Evolutionary conservation across 2,113 vertebrate genomes (phyloP).

Genomic region (Athene noctua): DNA sequence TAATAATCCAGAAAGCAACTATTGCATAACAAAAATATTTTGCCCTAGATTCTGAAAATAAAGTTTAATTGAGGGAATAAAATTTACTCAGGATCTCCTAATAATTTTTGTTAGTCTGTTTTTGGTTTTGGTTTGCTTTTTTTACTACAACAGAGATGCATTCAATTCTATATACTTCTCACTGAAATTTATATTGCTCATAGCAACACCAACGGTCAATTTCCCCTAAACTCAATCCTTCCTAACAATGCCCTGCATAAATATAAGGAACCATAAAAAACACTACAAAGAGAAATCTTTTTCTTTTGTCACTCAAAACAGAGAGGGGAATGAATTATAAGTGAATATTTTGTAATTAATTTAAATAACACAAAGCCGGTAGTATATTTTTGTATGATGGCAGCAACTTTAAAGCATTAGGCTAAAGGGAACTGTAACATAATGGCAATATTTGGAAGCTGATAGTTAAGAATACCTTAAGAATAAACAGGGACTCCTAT

Average conservation of each 20-base stretch:
- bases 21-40: not conserved
- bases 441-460: not conserved
- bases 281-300: not conserved
- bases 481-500: not conserved
- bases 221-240: not conserved
- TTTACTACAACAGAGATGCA: not conserved
- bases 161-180: not conserved
- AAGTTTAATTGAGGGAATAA: not conserved
- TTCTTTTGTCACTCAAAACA: not conserved
- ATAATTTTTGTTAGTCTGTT: not conserved
- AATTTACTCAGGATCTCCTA: not conserved
- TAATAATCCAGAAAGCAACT: not conserved
- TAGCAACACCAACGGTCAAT: not conserved
- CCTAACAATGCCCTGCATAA: not conserved
- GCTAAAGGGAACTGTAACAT: not conserved
- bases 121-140: not conserved
- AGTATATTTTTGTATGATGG: not conserved
- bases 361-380: not conserved
- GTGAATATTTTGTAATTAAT: not conserved
- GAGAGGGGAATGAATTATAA: not conserved
- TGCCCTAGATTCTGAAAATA: not conserved
- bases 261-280: not conserved
- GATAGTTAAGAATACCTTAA: not conserved
- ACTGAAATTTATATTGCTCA: not conserved
- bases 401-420: not conserved